A percentile compares a stretch with the other conserved stretches of the same genome.
Conservation (phyloP, 2,888 invertebrate genomes). For the Yponomeuta sedellus region DNA sequence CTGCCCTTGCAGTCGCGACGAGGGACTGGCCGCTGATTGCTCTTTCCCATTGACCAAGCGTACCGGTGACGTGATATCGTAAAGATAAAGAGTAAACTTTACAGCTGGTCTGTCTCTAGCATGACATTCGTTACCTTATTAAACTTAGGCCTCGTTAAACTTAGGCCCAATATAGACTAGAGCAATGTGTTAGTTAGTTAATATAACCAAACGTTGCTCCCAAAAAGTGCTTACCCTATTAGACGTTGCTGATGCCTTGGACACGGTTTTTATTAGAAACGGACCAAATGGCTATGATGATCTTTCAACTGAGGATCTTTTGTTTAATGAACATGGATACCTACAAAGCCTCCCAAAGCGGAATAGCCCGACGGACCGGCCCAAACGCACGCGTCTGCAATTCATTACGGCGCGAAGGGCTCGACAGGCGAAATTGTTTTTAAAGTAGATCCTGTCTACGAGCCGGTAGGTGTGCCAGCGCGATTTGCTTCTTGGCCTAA, state of each 20-base stretch:
- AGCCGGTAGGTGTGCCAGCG: constrained; percentile 43
- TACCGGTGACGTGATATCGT: background rate
- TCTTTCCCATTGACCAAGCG: background rate
- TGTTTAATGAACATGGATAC: too few species aligned
- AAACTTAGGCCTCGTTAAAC: too few species aligned
- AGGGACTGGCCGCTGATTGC: constrained; percentile 39
- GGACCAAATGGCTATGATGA: too few species aligned
- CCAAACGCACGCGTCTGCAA: constrained; percentile 51
- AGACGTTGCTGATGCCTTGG: too few species aligned
- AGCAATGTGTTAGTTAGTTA: too few species aligned
- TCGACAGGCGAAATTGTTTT: constrained; percentile 62
- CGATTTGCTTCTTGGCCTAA: constrained; percentile 47
- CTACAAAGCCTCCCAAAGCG: background rate
- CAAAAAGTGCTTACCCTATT: too few species aligned
- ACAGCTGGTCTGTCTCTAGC: background rate
- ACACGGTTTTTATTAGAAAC: too few species aligned
- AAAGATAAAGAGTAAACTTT: background rate
- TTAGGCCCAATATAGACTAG: too few species aligned
- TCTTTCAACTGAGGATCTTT: too few species aligned
- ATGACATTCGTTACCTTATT: background rate
- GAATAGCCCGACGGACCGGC: constrained; percentile 2
- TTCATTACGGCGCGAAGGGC: constrained; percentile 51
- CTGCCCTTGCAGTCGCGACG: constrained; percentile 31
- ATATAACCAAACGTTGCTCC: too few species aligned
- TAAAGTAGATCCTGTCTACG: constrained; percentile 59